phyloP scores from a whole-genome alignment of 2,888 invertebrate species.

The Sicus ferrugineus region DNA sequence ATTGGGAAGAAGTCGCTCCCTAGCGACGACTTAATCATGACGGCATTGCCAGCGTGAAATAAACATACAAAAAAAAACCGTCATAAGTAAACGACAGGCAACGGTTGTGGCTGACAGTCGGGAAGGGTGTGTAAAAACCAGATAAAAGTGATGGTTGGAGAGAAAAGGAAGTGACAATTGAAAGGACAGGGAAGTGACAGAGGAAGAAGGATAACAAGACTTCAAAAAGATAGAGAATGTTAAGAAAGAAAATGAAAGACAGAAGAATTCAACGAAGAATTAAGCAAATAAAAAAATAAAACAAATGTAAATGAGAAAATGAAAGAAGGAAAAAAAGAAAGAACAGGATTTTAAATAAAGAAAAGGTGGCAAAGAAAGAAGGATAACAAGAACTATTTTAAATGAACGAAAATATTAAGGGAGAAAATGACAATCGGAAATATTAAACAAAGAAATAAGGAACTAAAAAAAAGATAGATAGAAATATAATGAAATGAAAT shows the following conservation, averaged over 20 bases:
- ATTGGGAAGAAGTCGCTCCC: not conserved
- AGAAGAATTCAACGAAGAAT: too few species aligned
- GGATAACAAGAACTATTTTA: not conserved
- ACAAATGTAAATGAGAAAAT: too few species aligned
- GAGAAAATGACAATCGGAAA: too few species aligned
- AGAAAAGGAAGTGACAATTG: not conserved
- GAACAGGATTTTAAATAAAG: not conserved
- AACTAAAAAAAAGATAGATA: not conserved
- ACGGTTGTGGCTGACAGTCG: not conserved
- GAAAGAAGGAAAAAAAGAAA: not conserved
- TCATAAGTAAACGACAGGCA: not conserved
- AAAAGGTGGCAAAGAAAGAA: not conserved
- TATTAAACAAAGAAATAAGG: too few species aligned
- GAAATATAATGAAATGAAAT: not conserved
- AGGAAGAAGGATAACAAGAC: not conserved
- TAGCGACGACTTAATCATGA: not conserved
- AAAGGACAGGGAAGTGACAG: not conserved
- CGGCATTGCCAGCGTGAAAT: constrained; percentile 21
- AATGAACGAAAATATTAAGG: too few species aligned
- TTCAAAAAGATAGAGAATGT: not conserved
- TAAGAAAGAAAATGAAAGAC: too few species aligned
- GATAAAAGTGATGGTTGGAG: not conserved
- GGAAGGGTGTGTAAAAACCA: not conserved
- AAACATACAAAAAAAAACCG: too few species aligned
- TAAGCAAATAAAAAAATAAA: too few species aligned